Conservation (phyloP, 2,888 invertebrate genomes). For the Polydesmus complanatus region DNA sequence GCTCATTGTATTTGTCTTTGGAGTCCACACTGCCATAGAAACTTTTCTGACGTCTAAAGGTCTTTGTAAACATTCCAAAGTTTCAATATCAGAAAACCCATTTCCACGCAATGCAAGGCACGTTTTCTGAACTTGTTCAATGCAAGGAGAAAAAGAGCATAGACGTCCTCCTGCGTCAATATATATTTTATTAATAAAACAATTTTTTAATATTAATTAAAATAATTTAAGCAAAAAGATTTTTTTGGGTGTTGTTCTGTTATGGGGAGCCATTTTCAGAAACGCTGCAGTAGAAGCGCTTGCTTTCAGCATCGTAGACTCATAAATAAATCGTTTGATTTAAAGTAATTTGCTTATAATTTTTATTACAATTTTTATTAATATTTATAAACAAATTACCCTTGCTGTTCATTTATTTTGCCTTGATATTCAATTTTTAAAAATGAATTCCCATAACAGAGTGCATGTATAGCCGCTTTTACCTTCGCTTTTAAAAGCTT, state of each 20-base stretch:
- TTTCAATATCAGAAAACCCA: constrained; percentile 72
- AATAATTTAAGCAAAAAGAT: neutral
- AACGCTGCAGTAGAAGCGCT: too few relatives aligned
- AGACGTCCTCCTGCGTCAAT: constrained; percentile 63
- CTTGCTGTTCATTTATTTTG: neutral
- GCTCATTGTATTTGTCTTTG: neutral
- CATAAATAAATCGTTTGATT: too few relatives aligned
- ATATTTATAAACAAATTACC: neutral
- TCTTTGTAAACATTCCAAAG: constrained; percentile 73
- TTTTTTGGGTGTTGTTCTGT: neutral
- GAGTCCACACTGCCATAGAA: constrained; percentile 18
- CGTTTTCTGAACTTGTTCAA: constrained; percentile 93
- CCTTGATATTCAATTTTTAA: neutral
- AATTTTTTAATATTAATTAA: neutral
- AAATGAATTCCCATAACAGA: too few relatives aligned
- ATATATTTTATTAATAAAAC: neutral
- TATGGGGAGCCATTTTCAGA: neutral
- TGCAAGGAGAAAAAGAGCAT: constrained; percentile 97
- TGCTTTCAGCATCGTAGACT: too few relatives aligned
- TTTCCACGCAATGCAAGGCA: constrained; percentile 52
- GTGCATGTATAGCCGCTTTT: constrained; percentile 28
- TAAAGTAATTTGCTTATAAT: too few relatives aligned
- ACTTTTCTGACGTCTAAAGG: constrained; percentile 47
- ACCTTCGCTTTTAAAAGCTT: constrained; percentile 57
- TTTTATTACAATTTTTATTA: neutral